Evolutionary conservation across 53 echinoderm and acorn worm species (phyloP).

Genomic region (Patiria pectinifera): DNA sequence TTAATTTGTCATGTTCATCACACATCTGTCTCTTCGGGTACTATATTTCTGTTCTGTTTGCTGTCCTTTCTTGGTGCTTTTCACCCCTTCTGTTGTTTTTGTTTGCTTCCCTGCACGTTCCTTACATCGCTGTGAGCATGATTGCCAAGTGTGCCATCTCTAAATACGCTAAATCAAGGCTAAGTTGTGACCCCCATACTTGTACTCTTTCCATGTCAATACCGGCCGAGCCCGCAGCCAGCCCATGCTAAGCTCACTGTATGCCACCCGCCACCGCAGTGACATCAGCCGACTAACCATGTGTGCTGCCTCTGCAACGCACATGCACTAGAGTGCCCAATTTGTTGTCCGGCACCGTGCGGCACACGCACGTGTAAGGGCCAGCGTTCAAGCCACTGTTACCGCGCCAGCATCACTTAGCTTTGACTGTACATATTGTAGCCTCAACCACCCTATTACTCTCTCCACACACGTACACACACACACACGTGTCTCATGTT

Average conservation of each 20-base stretch:
- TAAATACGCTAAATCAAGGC: neutral
- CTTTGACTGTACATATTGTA: neutral
- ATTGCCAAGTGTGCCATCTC: slow-evolving; percentile 10
- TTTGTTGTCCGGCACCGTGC: slow-evolving; percentile 1
- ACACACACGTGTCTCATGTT: neutral
- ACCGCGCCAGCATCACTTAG: neutral
- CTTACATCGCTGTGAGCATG: slow-evolving; percentile 9
- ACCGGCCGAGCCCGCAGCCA: neutral
- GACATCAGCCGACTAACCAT: slow-evolving; percentile 40
- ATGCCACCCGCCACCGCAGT: neutral
- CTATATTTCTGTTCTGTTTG: neutral
- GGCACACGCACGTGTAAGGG: slow-evolving; percentile 20
- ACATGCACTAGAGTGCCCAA: neutral
- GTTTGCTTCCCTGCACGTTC: neutral
- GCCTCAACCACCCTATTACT: neutral
- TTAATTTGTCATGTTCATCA: neutral
- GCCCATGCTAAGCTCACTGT: neutral
- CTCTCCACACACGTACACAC: neutral
- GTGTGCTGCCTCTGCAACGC: neutral
- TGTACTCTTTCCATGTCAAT: neutral
- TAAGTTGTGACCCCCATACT: neutral
- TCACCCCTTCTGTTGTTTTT: neutral
- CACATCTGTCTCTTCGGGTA: neutral
- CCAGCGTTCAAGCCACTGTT: neutral
- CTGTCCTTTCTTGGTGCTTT: neutral